Evolutionary conservation across 1,140 invertebrate genomes (phyloP).

Genomic region (Teleopsis dalmanni): DNA sequence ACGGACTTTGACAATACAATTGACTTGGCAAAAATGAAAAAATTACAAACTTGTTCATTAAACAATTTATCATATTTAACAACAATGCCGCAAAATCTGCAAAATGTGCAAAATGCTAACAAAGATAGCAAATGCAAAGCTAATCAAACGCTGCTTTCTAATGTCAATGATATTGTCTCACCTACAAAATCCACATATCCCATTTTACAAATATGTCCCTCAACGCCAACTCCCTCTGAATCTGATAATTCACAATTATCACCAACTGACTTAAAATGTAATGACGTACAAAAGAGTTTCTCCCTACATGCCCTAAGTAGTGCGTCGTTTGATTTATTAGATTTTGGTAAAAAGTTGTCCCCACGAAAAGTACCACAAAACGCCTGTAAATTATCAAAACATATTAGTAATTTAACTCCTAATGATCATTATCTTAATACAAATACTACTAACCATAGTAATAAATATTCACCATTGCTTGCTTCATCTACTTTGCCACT

Average conservation of each 20-base stretch:
- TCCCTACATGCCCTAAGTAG: too few relatives aligned
- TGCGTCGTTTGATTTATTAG: too few relatives aligned
- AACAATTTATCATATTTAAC: neutral
- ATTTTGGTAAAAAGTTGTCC: too few relatives aligned
- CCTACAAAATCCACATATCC: constrained; percentile 12
- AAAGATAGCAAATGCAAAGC: neutral
- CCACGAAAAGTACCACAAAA: too few relatives aligned
- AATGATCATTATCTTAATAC: constrained; percentile 29
- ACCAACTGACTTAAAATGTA: constrained; percentile 1
- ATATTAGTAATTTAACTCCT: neutral
- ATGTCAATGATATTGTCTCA: too few relatives aligned
- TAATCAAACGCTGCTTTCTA: too few relatives aligned
- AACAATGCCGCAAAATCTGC: neutral
- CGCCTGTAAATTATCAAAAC: too few relatives aligned
- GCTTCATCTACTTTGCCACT: constrained; percentile 5
- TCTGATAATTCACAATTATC: constrained; percentile 5
- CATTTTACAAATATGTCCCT: constrained; percentile 31
- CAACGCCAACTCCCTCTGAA: constrained; percentile 35
- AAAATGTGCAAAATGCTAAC: neutral
- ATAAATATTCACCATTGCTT: constrained; percentile 14
- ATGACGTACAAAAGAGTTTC: too few relatives aligned
- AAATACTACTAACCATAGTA: constrained; percentile 40
- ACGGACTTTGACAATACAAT: too few relatives aligned
- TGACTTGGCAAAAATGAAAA: too few relatives aligned
- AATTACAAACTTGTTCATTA: too few relatives aligned